Conservation (phyloP, 2,888 invertebrate species). For the Hylaea fasciaria region DNA sequence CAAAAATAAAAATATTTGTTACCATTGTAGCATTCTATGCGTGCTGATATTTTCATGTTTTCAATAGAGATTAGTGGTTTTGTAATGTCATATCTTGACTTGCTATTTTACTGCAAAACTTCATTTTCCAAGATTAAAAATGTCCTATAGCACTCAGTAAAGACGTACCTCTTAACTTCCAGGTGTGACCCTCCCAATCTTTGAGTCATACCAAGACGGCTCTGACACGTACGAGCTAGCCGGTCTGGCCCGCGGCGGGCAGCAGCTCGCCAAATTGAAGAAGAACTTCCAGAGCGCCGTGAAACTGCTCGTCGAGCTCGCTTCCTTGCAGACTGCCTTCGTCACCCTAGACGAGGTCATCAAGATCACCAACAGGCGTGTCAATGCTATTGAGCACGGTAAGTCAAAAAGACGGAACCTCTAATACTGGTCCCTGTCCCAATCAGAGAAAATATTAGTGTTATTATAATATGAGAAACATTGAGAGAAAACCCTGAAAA, state of each 20-base stretch:
- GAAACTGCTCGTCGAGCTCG: conserved; percentile 97
- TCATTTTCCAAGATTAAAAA: too few species aligned
- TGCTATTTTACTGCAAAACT: too few species aligned
- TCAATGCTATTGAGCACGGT: conserved; percentile 99
- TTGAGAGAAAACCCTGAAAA: too few species aligned
- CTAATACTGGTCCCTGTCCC: too few species aligned
- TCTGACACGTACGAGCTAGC: conserved; percentile 98
- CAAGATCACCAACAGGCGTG: conserved; percentile 99
- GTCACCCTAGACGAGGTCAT: conserved; percentile 99
- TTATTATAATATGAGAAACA: not conserved
- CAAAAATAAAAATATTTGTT: too few species aligned
- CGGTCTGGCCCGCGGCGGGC: conserved; percentile 98
- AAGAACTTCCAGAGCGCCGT: conserved; percentile 99
- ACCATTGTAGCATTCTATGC: too few species aligned
- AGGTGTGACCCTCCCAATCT: conserved; percentile 98
- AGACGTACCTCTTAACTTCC: conserved; percentile 25
- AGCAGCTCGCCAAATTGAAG: conserved; percentile 98
- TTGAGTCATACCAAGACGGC: conserved; percentile 97
- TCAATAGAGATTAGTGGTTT: too few species aligned
- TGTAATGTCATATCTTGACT: too few species aligned
- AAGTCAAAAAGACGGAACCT: too few species aligned
- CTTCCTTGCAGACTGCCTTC: conserved; percentile 99
- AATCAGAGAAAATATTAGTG: too few species aligned
- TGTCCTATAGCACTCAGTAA: too few species aligned
- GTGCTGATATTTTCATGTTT: too few species aligned